phyloP scores from a whole-genome alignment of 2,888 invertebrate species.

The Tipula confusa region DNA sequence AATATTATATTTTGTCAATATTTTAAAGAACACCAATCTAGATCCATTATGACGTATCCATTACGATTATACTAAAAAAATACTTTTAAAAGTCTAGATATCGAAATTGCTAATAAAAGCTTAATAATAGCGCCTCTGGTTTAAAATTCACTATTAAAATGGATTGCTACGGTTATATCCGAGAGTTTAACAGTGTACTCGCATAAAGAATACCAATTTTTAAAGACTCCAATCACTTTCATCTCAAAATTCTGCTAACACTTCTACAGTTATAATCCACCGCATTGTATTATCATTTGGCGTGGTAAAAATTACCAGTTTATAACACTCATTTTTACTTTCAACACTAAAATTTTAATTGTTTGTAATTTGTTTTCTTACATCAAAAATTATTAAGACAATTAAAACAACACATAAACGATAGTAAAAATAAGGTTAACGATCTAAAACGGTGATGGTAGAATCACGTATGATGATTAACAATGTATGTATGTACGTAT shows the following conservation, averaged over 20 bases:
- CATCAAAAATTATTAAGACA: neutral
- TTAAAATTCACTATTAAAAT: too few species aligned
- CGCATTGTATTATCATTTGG: neutral
- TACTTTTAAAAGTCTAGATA: too few species aligned
- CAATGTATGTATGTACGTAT: neutral
- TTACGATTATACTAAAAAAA: too few species aligned
- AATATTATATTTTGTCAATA: too few species aligned
- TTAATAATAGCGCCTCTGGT: too few species aligned
- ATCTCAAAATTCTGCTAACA: neutral
- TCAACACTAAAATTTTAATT: neutral
- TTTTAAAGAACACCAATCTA: too few species aligned
- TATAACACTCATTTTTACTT: neutral
- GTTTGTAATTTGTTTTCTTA: neutral
- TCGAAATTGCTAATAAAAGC: too few species aligned
- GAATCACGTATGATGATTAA: neutral
- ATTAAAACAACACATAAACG: neutral
- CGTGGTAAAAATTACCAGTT: neutral
- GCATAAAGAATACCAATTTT: neutral
- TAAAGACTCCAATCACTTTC: neutral
- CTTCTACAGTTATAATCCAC: neutral
- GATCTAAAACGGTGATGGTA: neutral
- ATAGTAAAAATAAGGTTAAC: constrained; percentile 25
- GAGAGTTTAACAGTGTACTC: too few species aligned
- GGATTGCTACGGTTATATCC: too few species aligned
- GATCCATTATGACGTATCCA: too few species aligned